Evolutionary conservation across 2,888 invertebrate species (phyloP), one percentile per base, ranked within the genome.

Genomic region (Cheilosia scutellata): DNA sequence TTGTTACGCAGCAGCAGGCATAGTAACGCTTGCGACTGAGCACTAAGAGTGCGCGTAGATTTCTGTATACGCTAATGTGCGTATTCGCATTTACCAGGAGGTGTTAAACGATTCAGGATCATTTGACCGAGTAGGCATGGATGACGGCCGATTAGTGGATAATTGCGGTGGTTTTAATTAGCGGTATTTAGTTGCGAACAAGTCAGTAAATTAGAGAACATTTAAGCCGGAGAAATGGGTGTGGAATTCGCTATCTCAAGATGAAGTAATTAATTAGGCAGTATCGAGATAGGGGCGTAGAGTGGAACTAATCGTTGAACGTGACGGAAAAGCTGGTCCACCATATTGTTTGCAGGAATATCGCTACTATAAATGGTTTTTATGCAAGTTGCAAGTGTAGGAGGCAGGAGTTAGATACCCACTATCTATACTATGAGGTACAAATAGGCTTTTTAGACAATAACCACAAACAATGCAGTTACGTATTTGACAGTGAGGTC

Each of bases 101-200:
- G 84, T 84, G 84, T 84, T 84, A 84, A 84, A 65, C 75, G 65
- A 76, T 75, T 84, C 84, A 55, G 80, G 70, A 80, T 71, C 79
- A 60, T 70, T 75, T 80, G 75, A 58, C 70, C 70, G 65, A 71
- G 75, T 66, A 65, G 80, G 75, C 80, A 53, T 71, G 79, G 68
- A 74, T 65, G 79, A 84, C 83, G 79, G 74, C 29, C 83, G 79
- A 84, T 84, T 84, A 84, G 84, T 76, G 27, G 84, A 75, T 80
- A 84, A 84, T 84, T 84, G 80, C 79, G 40, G 70, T 65, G 49
- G 37, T 80, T 84, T 84, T 84, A 84, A 84, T 84, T 84, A 84
- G 84, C 80, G 66, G 84, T 80, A 44, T 84, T 84, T 80, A 80
- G 80, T 71, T 84, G 79, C 75, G 71, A 84, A 84, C 84, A 84